Conservation (phyloP, 1,140 invertebrate genomes). For the Batillaria attramentaria region DNA sequence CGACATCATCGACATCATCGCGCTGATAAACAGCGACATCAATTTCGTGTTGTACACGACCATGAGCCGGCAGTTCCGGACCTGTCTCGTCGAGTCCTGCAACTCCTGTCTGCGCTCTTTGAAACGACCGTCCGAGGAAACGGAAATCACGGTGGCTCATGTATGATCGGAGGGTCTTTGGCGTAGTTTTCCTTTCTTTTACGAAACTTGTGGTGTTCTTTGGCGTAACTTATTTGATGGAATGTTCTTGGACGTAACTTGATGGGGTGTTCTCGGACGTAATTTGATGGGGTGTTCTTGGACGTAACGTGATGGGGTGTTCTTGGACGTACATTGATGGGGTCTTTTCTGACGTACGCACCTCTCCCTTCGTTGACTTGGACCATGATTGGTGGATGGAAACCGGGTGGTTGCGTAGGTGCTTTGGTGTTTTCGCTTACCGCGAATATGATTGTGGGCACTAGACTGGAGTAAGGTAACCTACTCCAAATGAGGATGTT, state of each 20-base stretch:
- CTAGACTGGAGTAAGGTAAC: too few species aligned
- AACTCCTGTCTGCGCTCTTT: slow-evolving; percentile 32
- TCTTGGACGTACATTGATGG: too few species aligned
- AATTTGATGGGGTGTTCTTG: neutral
- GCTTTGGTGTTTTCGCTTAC: too few species aligned
- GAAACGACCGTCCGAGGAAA: neutral
- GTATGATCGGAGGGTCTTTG: too few species aligned
- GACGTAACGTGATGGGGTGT: too few species aligned
- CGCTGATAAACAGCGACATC: slow-evolving; percentile 90
- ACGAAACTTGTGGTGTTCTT: neutral
- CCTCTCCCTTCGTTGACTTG: too few species aligned
- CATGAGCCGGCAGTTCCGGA: slow-evolving; percentile 93
- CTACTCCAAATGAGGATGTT: too few species aligned
- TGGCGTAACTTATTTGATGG: neutral
- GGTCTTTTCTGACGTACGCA: too few species aligned
- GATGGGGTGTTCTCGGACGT: neutral
- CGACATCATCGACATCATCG: slow-evolving; percentile 91
- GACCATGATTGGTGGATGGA: too few species aligned
- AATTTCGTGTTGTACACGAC: slow-evolving; percentile 95
- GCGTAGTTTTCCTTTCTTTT: too few species aligned
- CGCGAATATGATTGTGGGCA: too few species aligned
- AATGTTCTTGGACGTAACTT: neutral
- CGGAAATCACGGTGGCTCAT: neutral
- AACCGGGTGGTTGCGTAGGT: too few species aligned
- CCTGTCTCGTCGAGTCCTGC: slow-evolving; percentile 78